phyloP scores from a whole-genome alignment of 2,113 vertebrate genomes.

The Barnardius zonarius region DNA sequence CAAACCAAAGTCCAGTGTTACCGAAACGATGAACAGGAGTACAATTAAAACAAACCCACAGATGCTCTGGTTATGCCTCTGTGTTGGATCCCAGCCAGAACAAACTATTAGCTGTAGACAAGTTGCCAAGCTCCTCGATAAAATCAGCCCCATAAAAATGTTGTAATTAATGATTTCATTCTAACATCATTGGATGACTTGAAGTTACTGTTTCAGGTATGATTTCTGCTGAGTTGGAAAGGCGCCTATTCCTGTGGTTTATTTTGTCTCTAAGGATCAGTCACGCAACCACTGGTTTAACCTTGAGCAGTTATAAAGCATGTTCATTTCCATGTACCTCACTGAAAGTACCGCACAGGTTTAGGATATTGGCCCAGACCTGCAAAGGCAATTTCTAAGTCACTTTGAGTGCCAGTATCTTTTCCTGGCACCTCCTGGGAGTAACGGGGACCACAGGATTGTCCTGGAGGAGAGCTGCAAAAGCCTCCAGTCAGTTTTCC shows the following conservation, averaged over 20 bases:
- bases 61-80: not conserved
- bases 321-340: not conserved
- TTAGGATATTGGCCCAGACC: not conserved
- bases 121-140: slow-evolving; percentile 8
- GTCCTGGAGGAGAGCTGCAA: not conserved
- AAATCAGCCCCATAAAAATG: not conserved
- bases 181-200: not conserved
- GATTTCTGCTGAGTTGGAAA: not conserved
- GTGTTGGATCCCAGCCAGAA: slow-evolving; percentile 1
- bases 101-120: slow-evolving; percentile 4
- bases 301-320: not conserved
- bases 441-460: not conserved
- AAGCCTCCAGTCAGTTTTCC: not conserved
- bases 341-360: not conserved
- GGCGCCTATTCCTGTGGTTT: not conserved
- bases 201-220: not conserved
- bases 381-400: not conserved
- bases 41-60: not conserved
- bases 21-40: not conserved
- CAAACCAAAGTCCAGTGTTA: not conserved
- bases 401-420: not conserved
- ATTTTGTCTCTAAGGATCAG: not conserved
- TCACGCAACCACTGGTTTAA: not conserved
- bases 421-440: not conserved
- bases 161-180: not conserved